Evolutionary conservation across 2,797 vertebrate genomes (phyloP), one percentile per base, ranked within the genome.

Genomic region (Channallabes apus): DNA sequence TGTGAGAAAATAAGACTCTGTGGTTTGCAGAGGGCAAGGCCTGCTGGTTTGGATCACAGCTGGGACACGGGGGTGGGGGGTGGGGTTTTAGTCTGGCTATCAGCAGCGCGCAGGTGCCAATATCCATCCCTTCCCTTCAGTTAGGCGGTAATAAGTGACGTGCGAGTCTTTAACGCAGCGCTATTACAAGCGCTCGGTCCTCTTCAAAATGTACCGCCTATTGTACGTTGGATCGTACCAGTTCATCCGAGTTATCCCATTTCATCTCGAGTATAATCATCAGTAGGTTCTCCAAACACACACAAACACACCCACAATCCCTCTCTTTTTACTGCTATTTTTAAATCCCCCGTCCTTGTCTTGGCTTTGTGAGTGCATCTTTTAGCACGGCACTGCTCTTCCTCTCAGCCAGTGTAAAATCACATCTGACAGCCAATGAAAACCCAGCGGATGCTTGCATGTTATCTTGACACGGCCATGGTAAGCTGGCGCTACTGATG

Each of bases 391-490:
- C 87, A 87, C 93, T 91, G 82, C 89, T 88, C 91, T 91, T 93
- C 91, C 93, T 89, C 84, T 86, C 90, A 89, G 91, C 93, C 92
- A 92, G 88, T 94, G 94, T 94, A 94, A 95, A 95, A 96, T 95
- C 93, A 93, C 91, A 95, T 93, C 92, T 95, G 94, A 95, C 94
- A 96, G 93, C 93, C 94, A 93, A 91, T 95, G 94, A 95, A 95
- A 95, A 95, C 94, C 94, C 93, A 94, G 93, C 89, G 91, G 93
- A 94, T 93, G 93, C 94, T 94, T 93, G 93, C 94, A 93, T 95
- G 95, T 95, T 96, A 95, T 95, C 95, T 95, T 95, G 94, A 95
- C 94, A 94, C 91, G 93, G 92, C 94, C 94, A 93, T 93, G 94
- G 93, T 95, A 95, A 95, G 94, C 95, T 91, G 87, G 88, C 94